A percentile compares a stretch with the other conserved stretches of the same genome.
phyloP scores from a whole-genome alignment of 2,113 vertebrate genomes.

The Trematocara nigrifrons region DNA sequence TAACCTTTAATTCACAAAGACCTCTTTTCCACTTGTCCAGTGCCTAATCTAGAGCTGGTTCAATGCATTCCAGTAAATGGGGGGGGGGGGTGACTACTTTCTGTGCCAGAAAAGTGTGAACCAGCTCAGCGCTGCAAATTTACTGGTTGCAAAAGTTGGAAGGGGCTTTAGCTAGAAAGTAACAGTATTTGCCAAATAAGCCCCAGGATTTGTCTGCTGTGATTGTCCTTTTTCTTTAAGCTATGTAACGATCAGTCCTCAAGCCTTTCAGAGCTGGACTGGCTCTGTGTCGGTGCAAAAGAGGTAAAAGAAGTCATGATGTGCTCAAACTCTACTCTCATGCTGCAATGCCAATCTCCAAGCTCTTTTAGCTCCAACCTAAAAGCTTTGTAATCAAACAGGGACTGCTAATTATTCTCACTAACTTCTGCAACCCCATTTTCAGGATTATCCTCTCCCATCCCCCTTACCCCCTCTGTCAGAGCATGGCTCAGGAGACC shows the following conservation, averaged over 20 bases:
- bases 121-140: background rate
- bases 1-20: background rate
- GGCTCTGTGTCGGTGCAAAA: background rate
- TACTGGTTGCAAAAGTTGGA: background rate
- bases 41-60: background rate
- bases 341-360: constrained; percentile 26
- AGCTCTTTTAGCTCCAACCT: constrained; percentile 15
- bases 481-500: constrained; percentile 88
- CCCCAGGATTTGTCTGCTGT: background rate
- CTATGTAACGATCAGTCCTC: background rate
- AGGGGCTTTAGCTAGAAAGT: background rate
- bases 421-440: constrained; percentile 47
- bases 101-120: background rate
- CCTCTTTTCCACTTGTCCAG: background rate
- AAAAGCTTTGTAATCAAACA: background rate
- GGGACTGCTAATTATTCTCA: constrained; percentile 11
- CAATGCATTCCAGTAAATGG: background rate
- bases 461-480: constrained; percentile 66
- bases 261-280: background rate
- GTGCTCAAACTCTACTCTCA: background rate
- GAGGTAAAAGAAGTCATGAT: background rate
- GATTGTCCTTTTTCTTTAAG: background rate
- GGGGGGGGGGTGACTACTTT: background rate
- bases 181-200: background rate
- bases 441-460: constrained; percentile 69